A percentile compares a stretch with the other conserved stretches of the same genome.
phyloP scores from a whole-genome alignment of 2,888 invertebrate genomes.

The Campoplex capitator region DNA sequence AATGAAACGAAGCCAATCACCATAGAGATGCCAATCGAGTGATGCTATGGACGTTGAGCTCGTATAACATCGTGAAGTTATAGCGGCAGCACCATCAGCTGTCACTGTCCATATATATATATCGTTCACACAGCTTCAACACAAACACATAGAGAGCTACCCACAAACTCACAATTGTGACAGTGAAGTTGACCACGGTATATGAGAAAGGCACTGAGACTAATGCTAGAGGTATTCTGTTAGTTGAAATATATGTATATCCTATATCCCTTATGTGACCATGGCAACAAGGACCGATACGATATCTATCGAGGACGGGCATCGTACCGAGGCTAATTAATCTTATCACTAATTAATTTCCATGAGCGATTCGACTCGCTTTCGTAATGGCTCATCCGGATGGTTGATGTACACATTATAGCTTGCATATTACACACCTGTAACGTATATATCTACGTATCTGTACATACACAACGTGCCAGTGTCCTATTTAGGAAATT shows the following conservation, averaged over 20 bases:
- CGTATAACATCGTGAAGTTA: conserved; percentile 72
- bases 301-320: conserved; percentile 69
- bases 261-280: neutral
- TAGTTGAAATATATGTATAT: conserved; percentile 50
- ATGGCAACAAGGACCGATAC: conserved; percentile 55
- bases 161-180: conserved; percentile 1
- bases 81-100: conserved; percentile 35
- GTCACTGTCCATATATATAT: conserved; percentile 18
- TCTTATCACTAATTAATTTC: conserved; percentile 83
- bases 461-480: neutral
- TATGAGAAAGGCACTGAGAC: conserved; percentile 10
- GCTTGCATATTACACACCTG: conserved; percentile 7
- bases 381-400: conserved; percentile 40
- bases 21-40: conserved; percentile 78
- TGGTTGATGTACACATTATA: conserved; percentile 42
- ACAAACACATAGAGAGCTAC: neutral
- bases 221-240: conserved; percentile 38
- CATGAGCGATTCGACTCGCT: conserved; percentile 70
- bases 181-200: conserved; percentile 30
- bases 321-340: conserved; percentile 78
- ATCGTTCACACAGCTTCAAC: neutral
- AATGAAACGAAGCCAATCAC: conserved; percentile 76
- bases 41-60: conserved; percentile 59
- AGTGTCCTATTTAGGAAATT: conserved; percentile 2
- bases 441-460: conserved; percentile 2